Percentiles rank a stretch among this genome's conserved stretches.
Evolutionary conservation across 1,140 invertebrate species (phyloP).

Genomic region (Atta cephalotes): DNA sequence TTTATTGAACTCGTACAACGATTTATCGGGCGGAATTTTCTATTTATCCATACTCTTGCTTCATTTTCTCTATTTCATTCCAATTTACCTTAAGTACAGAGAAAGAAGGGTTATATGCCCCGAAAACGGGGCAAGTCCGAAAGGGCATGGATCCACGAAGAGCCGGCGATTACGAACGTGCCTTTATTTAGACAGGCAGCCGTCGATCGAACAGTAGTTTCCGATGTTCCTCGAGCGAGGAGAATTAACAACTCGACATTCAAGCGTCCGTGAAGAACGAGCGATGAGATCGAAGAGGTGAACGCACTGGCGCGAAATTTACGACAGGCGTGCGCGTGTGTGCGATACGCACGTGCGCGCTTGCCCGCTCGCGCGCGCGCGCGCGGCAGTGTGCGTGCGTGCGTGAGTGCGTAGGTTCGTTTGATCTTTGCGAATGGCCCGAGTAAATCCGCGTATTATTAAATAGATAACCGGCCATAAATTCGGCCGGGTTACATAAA

Average conservation of each 20-base stretch:
- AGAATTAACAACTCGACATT: conserved; percentile 60
- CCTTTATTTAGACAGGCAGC: conserved; percentile 51
- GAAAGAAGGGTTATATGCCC: background rate
- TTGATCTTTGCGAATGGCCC: conserved; percentile 73
- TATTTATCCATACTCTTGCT: background rate
- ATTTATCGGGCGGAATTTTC: background rate
- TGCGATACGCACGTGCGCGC: conserved; percentile 1
- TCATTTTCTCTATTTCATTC: background rate
- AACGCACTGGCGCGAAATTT: conserved; percentile 71
- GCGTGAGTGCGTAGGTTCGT: conserved; percentile 38
- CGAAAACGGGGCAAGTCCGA: conserved; percentile 19
- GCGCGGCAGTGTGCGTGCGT: background rate
- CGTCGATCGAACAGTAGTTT: conserved; percentile 59
- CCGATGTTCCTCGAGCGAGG: conserved; percentile 50
- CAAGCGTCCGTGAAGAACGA: conserved; percentile 48
- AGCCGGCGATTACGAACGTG: conserved; percentile 31
- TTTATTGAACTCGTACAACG: background rate
- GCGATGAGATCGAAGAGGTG: conserved; percentile 66
- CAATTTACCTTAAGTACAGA: background rate
- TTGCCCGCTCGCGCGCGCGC: background rate
- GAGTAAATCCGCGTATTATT: conserved; percentile 75
- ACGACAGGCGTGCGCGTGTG: conserved; percentile 44
- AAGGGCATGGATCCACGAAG: conserved; percentile 10
- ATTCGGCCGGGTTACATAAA: conserved; percentile 80
- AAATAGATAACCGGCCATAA: conserved; percentile 79